Conservation (phyloP, 2,888 invertebrate genomes). For the Brenthis ino region DNA sequence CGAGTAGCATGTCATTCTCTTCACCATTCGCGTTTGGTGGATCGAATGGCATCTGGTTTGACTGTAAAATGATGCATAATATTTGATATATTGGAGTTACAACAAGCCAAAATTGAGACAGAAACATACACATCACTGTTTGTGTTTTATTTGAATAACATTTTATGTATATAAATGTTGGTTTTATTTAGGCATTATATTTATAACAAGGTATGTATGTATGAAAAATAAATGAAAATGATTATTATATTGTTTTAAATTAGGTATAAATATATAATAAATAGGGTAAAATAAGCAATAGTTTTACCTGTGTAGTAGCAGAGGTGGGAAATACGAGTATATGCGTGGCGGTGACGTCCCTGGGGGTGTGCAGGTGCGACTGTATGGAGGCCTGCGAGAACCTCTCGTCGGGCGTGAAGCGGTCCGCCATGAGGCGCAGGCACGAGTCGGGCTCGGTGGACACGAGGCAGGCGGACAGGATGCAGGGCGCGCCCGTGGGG, state of each 20-base stretch:
- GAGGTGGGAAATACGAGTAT: conserved; percentile 99
- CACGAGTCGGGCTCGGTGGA: conserved; percentile 95
- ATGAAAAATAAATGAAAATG: too few relatives aligned
- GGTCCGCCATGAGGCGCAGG: conserved; percentile 95
- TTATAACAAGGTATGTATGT: too few relatives aligned
- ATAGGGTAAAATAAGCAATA: too few relatives aligned
- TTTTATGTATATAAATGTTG: too few relatives aligned
- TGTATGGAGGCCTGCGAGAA: conserved; percentile 94
- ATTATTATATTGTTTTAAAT: too few relatives aligned
- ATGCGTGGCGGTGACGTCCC: conserved; percentile 98
- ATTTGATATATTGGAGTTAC: neutral
- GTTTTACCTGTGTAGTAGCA: conserved; percentile 91
- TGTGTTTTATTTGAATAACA: too few relatives aligned
- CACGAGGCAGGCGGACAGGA: conserved; percentile 98
- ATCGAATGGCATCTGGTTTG: conserved; percentile 74
- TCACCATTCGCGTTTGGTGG: conserved; percentile 75
- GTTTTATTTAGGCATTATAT: too few relatives aligned
- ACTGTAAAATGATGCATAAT: conserved; percentile 48
- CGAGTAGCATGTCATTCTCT: conserved; percentile 71
- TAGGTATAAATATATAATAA: too few relatives aligned
- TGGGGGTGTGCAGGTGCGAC: conserved; percentile 95
- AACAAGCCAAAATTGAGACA: too few relatives aligned
- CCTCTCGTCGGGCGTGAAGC: conserved; percentile 96
- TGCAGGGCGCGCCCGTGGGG: conserved; percentile 92
- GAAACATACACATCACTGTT: too few relatives aligned